A percentile compares a stretch with the other conserved stretches of the same genome.
Conservation (phyloP, 1,140 invertebrate species). For the Drosophila truncata region DNA sequence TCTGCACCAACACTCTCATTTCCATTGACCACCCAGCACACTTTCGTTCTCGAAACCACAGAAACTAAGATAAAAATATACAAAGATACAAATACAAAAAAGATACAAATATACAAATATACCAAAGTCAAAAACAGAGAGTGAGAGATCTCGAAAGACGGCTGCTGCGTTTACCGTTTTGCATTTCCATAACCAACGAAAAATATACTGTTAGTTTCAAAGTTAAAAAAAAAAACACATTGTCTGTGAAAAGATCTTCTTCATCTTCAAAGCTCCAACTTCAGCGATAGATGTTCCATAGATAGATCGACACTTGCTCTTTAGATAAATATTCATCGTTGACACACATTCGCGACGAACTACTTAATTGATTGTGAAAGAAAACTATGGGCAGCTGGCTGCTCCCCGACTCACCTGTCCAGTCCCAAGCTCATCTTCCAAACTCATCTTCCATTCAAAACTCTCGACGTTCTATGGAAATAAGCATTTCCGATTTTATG, state of each 20-base stretch:
- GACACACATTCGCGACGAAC: slow-evolving; percentile 72
- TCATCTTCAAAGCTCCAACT: background rate
- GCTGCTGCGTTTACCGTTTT: slow-evolving; percentile 71
- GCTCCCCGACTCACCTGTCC: slow-evolving; percentile 4
- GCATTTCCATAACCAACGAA: slow-evolving; percentile 74
- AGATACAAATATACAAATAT: slow-evolving; percentile 15
- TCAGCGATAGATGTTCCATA: slow-evolving; percentile 1
- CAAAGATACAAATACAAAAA: slow-evolving; percentile 20
- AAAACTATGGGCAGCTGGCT: slow-evolving; percentile 44
- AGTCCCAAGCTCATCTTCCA: slow-evolving; percentile 8
- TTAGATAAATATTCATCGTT: slow-evolving; percentile 65
- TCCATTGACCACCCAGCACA: slow-evolving; percentile 44
- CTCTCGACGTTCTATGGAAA: slow-evolving; percentile 67
- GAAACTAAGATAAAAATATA: slow-evolving; percentile 21
- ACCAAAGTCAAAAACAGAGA: slow-evolving; percentile 13
- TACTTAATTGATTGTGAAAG: slow-evolving; percentile 77
- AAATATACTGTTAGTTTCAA: slow-evolving; percentile 63
- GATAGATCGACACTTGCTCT: slow-evolving; percentile 63
- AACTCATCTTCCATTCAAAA: slow-evolving; percentile 66
- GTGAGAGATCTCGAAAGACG: slow-evolving; percentile 16
- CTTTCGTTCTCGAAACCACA: slow-evolving; percentile 76
- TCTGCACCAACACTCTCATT: slow-evolving; percentile 31
- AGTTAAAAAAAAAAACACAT: slow-evolving; percentile 53
- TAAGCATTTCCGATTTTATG: slow-evolving; percentile 76
- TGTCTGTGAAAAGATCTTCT: slow-evolving; percentile 11